These are phyloP conservation scores for Rhinella marina DNA, from an alignment of 2,797 vertebrate species.

Conservation along the genomic window DNA sequence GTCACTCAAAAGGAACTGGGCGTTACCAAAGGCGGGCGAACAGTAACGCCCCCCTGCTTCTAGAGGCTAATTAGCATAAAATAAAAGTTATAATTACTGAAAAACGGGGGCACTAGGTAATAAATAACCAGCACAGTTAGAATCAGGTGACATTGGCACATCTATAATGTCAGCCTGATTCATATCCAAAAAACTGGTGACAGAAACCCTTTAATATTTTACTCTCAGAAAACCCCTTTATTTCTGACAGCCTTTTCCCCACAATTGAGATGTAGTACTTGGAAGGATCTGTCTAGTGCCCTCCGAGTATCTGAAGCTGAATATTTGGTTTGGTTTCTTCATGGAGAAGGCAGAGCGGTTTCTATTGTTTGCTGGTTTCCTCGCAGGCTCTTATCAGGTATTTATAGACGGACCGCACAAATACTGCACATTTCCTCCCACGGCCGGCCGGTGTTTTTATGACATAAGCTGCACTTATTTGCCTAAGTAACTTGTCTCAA, in stretches of 20 bases:
- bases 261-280: not conserved
- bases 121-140: too few relatives aligned
- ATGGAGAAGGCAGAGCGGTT: not conserved
- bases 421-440: not conserved
- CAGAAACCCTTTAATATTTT: too few relatives aligned
- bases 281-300: not conserved
- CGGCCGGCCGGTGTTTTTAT: not conserved
- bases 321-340: not conserved
- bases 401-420: slow-evolving; percentile 18
- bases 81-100: too few relatives aligned
- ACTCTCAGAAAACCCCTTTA: too few relatives aligned
- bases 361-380: slow-evolving; percentile 25
- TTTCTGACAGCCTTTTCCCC: not conserved
- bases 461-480: slow-evolving; percentile 2
- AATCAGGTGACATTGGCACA: too few relatives aligned
- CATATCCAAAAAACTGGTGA: too few relatives aligned
- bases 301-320: not conserved
- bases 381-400: slow-evolving; percentile 9
- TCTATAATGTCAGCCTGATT: too few relatives aligned
- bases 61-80: too few relatives aligned
- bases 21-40: too few relatives aligned
- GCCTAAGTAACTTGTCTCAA: not conserved
- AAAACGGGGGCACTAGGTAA: too few relatives aligned
- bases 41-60: too few relatives aligned
- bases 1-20: too few relatives aligned